These are phyloP conservation scores for Phasianus colchicus DNA, from an alignment of 2,113 vertebrate genomes.

Conservation along the genomic window DNA sequence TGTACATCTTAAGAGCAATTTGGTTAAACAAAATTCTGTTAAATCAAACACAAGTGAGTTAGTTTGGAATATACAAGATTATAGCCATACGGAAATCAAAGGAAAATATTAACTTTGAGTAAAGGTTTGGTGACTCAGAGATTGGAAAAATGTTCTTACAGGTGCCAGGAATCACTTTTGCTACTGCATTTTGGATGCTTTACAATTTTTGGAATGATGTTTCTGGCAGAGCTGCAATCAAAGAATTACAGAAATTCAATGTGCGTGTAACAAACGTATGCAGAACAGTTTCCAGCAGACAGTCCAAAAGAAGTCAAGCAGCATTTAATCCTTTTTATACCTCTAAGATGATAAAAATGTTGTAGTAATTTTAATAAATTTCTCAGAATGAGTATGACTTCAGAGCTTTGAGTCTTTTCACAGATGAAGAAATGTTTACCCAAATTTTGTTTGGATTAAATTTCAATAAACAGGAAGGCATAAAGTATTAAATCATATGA, in stretches of 20 bases:
- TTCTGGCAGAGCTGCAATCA: slow-evolving; percentile 43
- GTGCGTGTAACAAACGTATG: slow-evolving; percentile 14
- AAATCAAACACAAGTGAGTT: neutral
- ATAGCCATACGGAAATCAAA: neutral
- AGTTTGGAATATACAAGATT: slow-evolving; percentile 2
- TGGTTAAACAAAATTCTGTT: neutral
- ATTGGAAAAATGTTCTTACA: neutral
- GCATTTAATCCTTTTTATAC: slow-evolving; percentile 41
- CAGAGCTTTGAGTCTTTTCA: neutral
- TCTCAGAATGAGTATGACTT: slow-evolving; percentile 16
- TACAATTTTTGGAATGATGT: slow-evolving; percentile 25
- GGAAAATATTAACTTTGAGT: slow-evolving; percentile 4
- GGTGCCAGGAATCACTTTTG: neutral
- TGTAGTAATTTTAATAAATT: neutral
- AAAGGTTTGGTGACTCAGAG: neutral
- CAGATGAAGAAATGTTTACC: neutral
- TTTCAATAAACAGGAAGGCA: slow-evolving; percentile 28
- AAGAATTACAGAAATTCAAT: slow-evolving; percentile 49
- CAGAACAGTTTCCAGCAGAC: slow-evolving; percentile 38
- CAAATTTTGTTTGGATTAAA: slow-evolving; percentile 29
- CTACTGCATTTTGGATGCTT: neutral
- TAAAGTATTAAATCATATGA: neutral
- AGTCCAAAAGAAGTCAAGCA: neutral
- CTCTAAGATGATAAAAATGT: neutral
- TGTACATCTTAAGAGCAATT: neutral